A percentile compares a stretch with the other conserved stretches of the same genome.
Evolutionary conservation across 2,888 invertebrate species (phyloP).

Genomic region (Phortica okadai): DNA sequence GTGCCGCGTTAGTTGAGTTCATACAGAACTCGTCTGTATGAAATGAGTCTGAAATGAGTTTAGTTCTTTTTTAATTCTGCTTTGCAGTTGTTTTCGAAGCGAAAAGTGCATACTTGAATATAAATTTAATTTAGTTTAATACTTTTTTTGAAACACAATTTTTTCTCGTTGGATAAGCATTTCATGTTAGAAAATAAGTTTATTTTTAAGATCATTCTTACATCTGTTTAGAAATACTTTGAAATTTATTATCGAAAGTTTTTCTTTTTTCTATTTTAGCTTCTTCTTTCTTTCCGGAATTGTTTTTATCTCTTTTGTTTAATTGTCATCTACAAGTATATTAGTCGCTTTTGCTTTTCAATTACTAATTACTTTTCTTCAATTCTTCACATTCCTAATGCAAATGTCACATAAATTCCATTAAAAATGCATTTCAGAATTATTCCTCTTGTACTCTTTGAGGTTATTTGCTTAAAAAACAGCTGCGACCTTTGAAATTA

Average conservation of each 20-base stretch:
- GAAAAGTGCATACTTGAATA: conserved; percentile 1
- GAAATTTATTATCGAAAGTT: too few species aligned
- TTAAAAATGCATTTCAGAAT: conserved; percentile 61
- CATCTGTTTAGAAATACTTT: too few species aligned
- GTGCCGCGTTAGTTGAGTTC: conserved; percentile 45
- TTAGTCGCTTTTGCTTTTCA: conserved; percentile 3
- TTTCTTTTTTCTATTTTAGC: too few species aligned
- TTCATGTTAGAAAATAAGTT: too few species aligned
- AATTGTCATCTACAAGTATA: too few species aligned
- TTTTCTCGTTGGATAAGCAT: neutral
- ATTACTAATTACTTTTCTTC: conserved; percentile 37
- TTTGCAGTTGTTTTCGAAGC: conserved; percentile 16
- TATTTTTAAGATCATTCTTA: too few species aligned
- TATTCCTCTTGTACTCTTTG: neutral
- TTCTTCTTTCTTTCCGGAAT: neutral
- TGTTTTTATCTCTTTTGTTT: neutral
- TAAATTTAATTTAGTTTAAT: conserved; percentile 18
- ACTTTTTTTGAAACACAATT: neutral
- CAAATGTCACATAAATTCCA: conserved; percentile 60
- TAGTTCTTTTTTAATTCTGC: conserved; percentile 21
- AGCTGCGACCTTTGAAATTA: conserved; percentile 55
- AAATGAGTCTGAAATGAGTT: conserved; percentile 61
- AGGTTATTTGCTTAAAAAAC: conserved; percentile 29
- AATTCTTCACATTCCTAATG: conserved; percentile 45
- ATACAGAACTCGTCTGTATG: conserved; percentile 51